A percentile compares a stretch with the other conserved stretches of the same genome.
phyloP scores from a whole-genome alignment of 2,797 vertebrate species.

The Molothrus ater region DNA sequence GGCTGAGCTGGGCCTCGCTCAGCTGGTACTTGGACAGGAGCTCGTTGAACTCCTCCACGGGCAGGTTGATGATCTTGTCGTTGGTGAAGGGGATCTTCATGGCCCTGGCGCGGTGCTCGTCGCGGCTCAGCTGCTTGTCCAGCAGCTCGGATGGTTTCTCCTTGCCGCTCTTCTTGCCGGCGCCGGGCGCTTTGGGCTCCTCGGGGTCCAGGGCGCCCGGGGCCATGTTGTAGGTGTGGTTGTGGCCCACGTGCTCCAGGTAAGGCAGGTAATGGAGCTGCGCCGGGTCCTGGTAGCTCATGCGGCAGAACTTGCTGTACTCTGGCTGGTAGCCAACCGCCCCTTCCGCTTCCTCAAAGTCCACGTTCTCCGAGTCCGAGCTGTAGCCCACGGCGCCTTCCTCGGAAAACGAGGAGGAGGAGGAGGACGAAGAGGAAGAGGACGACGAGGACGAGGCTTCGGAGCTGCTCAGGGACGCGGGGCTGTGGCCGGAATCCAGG shows the following conservation, averaged over 20 bases:
- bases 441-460: slow-evolving; percentile 92
- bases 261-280: slow-evolving; percentile 91
- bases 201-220: slow-evolving; percentile 79
- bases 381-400: slow-evolving; percentile 99
- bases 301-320: slow-evolving; percentile 96
- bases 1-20: slow-evolving; percentile 92
- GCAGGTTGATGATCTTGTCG: slow-evolving; percentile 97
- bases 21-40: slow-evolving; percentile 96
- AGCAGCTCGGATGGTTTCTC: slow-evolving; percentile 86
- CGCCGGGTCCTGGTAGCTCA: slow-evolving; percentile 95
- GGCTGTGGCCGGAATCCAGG: slow-evolving; percentile 95
- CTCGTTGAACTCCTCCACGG: slow-evolving; percentile 98
- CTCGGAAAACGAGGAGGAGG: slow-evolving; percentile 92
- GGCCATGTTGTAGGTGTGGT: slow-evolving; percentile 96
- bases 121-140: slow-evolving; percentile 93
- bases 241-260: slow-evolving; percentile 92
- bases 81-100: slow-evolving; percentile 99
- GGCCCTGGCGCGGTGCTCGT: slow-evolving; percentile 91
- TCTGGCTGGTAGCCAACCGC: slow-evolving; percentile 94
- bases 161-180: slow-evolving; percentile 82
- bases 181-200: slow-evolving; percentile 77
- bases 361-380: slow-evolving; percentile 91
- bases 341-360: slow-evolving; percentile 88
- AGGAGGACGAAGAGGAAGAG: slow-evolving; percentile 83
- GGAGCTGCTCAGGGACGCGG: slow-evolving; percentile 94